Evolutionary conservation across 2,888 invertebrate species (phyloP).

Genomic region (Hermaeophaga mercurialis): DNA sequence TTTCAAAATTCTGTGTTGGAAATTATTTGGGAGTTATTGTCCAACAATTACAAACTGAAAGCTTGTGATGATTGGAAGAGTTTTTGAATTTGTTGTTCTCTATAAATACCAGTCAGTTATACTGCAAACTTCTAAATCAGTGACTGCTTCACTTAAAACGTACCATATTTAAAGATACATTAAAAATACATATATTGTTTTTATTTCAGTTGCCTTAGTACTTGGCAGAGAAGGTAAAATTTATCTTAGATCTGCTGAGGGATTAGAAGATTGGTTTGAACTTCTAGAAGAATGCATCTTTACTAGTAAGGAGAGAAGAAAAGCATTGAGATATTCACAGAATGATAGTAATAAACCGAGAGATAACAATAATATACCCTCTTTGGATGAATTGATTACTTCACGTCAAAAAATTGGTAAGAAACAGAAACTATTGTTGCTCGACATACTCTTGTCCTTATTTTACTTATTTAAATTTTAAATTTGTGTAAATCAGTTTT

Average conservation of each 20-base stretch:
- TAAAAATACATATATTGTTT: slow-evolving; percentile 1
- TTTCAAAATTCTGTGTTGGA: no score
- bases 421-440: no score
- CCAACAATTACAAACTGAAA: no score
- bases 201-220: slow-evolving; percentile 60
- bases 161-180: background rate
- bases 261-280: slow-evolving; percentile 70
- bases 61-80: no score
- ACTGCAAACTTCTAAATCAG: no score
- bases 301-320: slow-evolving; percentile 67
- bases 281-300: slow-evolving; percentile 68
- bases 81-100: no score
- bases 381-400: slow-evolving; percentile 63
- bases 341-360: slow-evolving; percentile 52
- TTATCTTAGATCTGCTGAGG: slow-evolving; percentile 60
- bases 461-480: no score
- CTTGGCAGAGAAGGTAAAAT: slow-evolving; percentile 60
- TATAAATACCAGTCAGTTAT: no score
- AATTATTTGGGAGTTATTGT: no score
- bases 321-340: slow-evolving; percentile 61
- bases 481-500: no score
- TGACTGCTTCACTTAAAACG: no score
- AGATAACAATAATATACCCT: slow-evolving; percentile 56
- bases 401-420: slow-evolving; percentile 59
- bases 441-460: no score